These are phyloP conservation scores for Crocodylus rhombifer DNA, from an alignment of 2,797 vertebrate genomes.

Conservation along the genomic window DNA sequence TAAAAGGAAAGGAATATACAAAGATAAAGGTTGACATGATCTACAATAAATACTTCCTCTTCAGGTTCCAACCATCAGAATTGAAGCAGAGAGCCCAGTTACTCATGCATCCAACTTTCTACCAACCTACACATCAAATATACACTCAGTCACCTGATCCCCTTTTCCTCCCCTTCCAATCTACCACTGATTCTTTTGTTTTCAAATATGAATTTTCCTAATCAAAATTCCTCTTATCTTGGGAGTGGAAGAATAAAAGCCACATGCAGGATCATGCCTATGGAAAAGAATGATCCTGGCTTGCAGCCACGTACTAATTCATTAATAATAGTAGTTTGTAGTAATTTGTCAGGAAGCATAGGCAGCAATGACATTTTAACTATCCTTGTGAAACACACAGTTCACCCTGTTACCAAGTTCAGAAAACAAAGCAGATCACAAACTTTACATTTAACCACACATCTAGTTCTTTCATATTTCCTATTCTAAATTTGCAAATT, in stretches of 20 bases:
- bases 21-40: neutral
- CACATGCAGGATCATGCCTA: constrained; percentile 3
- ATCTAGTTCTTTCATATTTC: constrained; percentile 14
- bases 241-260: neutral
- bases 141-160: neutral
- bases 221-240: neutral
- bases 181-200: neutral
- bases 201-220: neutral
- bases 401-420: constrained; percentile 1
- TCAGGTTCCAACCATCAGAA: neutral
- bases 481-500: neutral
- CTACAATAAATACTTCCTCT: neutral
- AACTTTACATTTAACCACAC: neutral
- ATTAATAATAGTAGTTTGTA: constrained; percentile 42
- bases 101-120: neutral
- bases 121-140: neutral
- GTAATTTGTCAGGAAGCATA: constrained; percentile 34
- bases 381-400: constrained; percentile 16
- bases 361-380: constrained; percentile 44
- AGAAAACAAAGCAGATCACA: neutral
- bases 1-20: neutral
- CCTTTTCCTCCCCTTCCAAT: neutral
- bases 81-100: neutral
- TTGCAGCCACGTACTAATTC: constrained; percentile 32
- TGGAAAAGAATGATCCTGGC: neutral